These are phyloP conservation scores for Dicrostonyx torquatus DNA, from an alignment of 2,797 vertebrate species.

Conservation along the genomic window DNA sequence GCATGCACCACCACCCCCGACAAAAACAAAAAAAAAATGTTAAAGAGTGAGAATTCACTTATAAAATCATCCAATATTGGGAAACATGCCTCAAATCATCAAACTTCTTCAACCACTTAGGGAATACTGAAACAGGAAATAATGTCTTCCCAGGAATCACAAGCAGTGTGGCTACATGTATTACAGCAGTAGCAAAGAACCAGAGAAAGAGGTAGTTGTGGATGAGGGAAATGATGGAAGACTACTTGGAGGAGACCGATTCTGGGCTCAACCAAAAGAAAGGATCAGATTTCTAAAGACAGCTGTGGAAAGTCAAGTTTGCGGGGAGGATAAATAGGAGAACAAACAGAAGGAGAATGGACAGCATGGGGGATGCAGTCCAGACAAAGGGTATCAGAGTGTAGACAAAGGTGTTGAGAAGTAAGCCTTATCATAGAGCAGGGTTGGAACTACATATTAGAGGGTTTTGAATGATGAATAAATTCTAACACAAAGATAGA, in stretches of 20 bases:
- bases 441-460: neutral
- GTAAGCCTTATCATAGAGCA: neutral
- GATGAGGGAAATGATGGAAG: neutral
- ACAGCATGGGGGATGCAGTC: neutral
- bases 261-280: neutral
- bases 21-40: neutral
- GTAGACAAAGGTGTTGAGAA: neutral
- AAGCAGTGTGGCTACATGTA: neutral
- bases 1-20: too few species aligned
- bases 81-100: neutral
- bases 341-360: neutral
- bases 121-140: neutral
- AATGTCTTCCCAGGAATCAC: neutral
- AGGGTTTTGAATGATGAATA: neutral
- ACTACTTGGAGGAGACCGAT: neutral
- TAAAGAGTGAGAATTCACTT: neutral
- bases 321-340: neutral
- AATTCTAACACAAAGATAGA: neutral
- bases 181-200: constrained; percentile 2
- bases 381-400: neutral
- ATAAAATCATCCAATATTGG: neutral
- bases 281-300: neutral
- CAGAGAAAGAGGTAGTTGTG: neutral
- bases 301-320: neutral
- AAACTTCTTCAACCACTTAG: neutral